Conservation (phyloP, 2,113 vertebrate genomes). For the Orthonyx spaldingii region DNA sequence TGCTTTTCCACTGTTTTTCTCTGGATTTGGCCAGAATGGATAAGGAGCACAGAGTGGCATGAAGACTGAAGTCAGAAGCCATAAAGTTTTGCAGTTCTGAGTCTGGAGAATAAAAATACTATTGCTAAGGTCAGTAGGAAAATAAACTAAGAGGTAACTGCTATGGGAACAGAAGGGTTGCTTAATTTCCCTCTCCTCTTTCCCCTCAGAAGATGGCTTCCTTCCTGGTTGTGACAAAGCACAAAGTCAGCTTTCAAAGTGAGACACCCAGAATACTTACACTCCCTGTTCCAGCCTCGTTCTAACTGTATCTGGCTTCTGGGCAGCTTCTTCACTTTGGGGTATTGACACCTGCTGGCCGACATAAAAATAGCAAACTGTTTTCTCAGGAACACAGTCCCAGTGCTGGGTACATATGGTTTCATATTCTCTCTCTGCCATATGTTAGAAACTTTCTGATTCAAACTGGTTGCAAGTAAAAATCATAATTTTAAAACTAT, state of each 20-base stretch:
- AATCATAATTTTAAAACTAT: background rate
- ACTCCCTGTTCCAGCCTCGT: background rate
- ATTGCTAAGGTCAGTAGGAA: background rate
- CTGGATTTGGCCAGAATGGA: background rate
- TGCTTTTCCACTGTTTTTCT: background rate
- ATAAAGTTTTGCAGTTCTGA: background rate
- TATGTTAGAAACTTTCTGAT: conserved; percentile 19
- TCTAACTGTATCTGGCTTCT: background rate
- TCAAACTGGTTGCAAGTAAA: background rate
- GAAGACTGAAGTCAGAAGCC: background rate
- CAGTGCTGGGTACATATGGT: background rate
- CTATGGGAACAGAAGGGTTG: background rate
- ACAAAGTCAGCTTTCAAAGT: background rate
- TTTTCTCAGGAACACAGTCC: background rate
- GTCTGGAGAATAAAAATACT: background rate
- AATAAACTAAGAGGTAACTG: background rate
- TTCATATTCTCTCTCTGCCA: conserved; percentile 7
- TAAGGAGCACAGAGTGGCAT: background rate
- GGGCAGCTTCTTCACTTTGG: background rate
- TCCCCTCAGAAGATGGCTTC: background rate
- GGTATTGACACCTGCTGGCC: conserved; percentile 40
- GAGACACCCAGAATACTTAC: background rate
- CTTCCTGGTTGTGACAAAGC: background rate
- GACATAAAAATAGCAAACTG: conserved; percentile 23
- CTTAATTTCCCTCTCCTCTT: background rate